Percentiles rank a stretch among this genome's conserved stretches.
These are phyloP conservation scores for Forbesichthys papilliferus DNA, from an alignment of 2,113 vertebrate species.

Conservation along the genomic window DNA sequence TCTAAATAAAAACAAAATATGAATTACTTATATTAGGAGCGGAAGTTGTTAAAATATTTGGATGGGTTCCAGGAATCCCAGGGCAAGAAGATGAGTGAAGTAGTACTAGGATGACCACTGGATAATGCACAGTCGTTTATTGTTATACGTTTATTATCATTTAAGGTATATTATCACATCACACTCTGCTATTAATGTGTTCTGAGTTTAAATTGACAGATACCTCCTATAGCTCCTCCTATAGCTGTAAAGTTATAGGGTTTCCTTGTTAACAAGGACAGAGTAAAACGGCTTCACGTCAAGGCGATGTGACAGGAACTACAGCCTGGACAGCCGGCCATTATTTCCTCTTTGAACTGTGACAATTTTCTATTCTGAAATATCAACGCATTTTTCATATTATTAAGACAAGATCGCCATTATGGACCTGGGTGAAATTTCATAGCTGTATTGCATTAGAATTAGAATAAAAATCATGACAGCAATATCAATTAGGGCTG, in stretches of 20 bases:
- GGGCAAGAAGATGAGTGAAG: too few relatives aligned
- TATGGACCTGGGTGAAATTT: slow-evolving; percentile 23
- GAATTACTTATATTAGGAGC: too few relatives aligned
- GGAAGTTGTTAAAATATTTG: too few relatives aligned
- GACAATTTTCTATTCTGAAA: background rate
- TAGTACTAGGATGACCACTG: background rate
- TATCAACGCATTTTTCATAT: slow-evolving; percentile 6
- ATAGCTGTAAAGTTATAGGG: slow-evolving; percentile 9
- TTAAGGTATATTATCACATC: slow-evolving; percentile 27
- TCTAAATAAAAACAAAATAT: too few relatives aligned
- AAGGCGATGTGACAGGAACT: slow-evolving; percentile 4
- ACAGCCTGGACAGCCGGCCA: slow-evolving; percentile 12
- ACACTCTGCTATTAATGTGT: too few relatives aligned
- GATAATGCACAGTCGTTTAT: slow-evolving; percentile 1
- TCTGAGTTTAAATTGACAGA: slow-evolving; percentile 3
- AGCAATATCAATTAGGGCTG: slow-evolving; percentile 34
- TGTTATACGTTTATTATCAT: slow-evolving; percentile 1
- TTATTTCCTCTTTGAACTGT: slow-evolving; percentile 12
- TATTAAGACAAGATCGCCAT: slow-evolving; percentile 1
- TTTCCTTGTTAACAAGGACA: slow-evolving; percentile 44
- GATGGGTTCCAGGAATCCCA: too few relatives aligned
- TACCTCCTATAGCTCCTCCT: background rate
- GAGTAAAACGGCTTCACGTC: slow-evolving; percentile 39
- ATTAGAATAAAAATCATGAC: slow-evolving; percentile 17
- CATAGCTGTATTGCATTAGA: slow-evolving; percentile 16